A percentile compares a stretch with the other conserved stretches of the same genome.
Conservation (phyloP, 2,113 vertebrate genomes). For the Thermophis baileyi region DNA sequence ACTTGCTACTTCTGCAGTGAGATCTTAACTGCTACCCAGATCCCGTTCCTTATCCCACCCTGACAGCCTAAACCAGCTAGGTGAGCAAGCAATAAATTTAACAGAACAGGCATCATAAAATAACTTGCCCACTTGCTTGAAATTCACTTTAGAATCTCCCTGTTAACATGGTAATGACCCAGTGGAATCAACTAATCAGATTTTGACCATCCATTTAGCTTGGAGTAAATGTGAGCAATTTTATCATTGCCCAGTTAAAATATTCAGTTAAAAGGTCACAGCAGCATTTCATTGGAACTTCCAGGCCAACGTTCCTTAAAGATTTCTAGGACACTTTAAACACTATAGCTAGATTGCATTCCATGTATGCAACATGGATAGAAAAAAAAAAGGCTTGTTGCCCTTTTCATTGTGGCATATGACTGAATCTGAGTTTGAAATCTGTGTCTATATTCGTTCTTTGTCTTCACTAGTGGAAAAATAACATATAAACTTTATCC, state of each 20-base stretch:
- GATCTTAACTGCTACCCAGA: neutral
- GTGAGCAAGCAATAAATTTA: neutral
- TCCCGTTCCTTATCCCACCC: neutral
- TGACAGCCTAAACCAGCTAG: neutral
- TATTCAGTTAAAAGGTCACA: neutral
- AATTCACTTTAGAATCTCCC: neutral
- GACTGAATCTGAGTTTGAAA: neutral
- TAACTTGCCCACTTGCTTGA: neutral
- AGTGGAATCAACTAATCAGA: neutral
- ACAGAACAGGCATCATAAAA: neutral
- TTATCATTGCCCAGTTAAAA: neutral
- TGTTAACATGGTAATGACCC: neutral
- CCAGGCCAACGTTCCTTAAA: neutral
- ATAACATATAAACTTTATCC: neutral
- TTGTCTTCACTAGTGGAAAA: neutral
- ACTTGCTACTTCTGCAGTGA: neutral
- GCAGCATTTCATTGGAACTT: neutral
- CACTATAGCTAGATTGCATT: neutral
- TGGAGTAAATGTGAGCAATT: neutral
- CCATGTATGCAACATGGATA: neutral
- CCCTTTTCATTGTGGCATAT: neutral
- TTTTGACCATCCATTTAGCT: neutral
- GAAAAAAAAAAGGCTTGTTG: neutral
- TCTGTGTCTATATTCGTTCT: neutral
- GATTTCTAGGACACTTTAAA: neutral